Evolutionary conservation across 2,797 vertebrate species (phyloP).

Genomic region (Lutjanus campechanus): DNA sequence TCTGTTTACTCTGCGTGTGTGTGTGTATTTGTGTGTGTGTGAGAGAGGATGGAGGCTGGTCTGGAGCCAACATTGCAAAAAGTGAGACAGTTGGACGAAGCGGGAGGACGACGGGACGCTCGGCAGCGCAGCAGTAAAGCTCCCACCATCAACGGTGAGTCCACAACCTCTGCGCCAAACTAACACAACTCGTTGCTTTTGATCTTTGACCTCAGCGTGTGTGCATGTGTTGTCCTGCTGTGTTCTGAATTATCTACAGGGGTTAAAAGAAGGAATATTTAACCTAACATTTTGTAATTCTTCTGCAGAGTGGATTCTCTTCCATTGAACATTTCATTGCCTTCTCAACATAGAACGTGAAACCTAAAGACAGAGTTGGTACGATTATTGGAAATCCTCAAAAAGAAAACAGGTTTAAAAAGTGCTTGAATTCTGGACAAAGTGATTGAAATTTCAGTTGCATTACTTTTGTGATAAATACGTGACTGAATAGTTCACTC

Average conservation of each 20-base stretch:
- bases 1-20: constrained; percentile 67
- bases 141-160: constrained; percentile 75
- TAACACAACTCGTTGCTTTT: background rate
- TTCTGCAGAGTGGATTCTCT: background rate
- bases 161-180: background rate
- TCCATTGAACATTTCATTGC: background rate
- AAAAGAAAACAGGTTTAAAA: too few species aligned
- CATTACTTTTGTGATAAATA: too few species aligned
- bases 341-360: background rate
- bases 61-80: constrained; percentile 74
- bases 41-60: constrained; percentile 70
- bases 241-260: background rate
- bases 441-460: too few species aligned
- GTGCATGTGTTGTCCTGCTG: background rate
- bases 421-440: too few species aligned
- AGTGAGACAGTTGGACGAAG: constrained; percentile 68
- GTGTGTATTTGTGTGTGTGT: constrained; percentile 52
- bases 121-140: constrained; percentile 46
- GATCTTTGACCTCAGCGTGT: background rate
- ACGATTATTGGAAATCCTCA: too few species aligned
- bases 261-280: background rate
- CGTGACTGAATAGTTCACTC: too few species aligned
- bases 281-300: background rate
- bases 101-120: constrained; percentile 61
- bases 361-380: background rate